Base-by-base conservation (phyloP, 1,140 invertebrate species). In the Cotesia vestalis region DNA sequence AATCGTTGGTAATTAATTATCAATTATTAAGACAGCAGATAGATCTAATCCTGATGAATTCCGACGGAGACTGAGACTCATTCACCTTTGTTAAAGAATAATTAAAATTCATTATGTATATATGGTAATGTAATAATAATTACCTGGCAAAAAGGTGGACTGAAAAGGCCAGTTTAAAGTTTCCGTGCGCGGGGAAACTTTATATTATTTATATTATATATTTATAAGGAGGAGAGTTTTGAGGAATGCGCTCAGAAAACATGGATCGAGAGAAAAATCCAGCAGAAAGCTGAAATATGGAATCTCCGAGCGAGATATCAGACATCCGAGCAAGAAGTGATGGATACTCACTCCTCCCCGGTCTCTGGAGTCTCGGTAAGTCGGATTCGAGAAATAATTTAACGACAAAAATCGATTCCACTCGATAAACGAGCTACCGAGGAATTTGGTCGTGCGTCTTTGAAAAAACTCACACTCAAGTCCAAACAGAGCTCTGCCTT, bases 361-460 rank as follows among this genome's bases (percentile, higher is more conserved):
- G 6, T 11, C 38, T n/a, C 20, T 35, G 35, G 27, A 11, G 53
- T 36, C 38, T n/a, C 34, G 36, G 59, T 52, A 12, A 36, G 27
- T 46, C 17, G 27, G 40, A 62, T 46, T 51, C 51, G 62, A 64
- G 70, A 72, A 72, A 72, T 72, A 72, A 64, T 72, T 72, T 72
- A 46, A 63, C 52, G 38, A 52, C 62, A 72, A 72, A 72, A 66
- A 72, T 72, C 62, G 70, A 72, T 72, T 64, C 52, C 9, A 71
- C 60, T 62, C 69, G 69, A 71, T 71, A 71, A 63, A 71, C 51
- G 61, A 63, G 69, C 61, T 51, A 71, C 60, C 46, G 12, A 59
- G 62, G 70, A 72, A 72, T 72, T 72, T 72, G 63, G 62, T 72
- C 53, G 70, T 57, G 70, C 35, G 63, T 64, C 63, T 46, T 20